A percentile compares a stretch with the other conserved stretches of the same genome.
Conservation (phyloP, 2,113 vertebrate species). For the Sinocyclocheilus maitianheensis region DNA sequence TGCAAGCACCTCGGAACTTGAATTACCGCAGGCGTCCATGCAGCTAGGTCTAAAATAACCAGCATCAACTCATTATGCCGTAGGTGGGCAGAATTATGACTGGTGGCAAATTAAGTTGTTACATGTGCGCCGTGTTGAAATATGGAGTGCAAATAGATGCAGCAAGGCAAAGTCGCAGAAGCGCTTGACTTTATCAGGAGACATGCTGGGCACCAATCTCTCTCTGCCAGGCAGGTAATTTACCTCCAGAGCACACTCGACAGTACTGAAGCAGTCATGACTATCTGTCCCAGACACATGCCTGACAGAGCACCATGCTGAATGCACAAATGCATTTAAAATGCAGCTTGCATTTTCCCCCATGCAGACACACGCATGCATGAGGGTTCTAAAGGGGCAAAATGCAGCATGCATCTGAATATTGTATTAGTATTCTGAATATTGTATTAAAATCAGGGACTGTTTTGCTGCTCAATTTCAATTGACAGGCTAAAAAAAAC, state of each 20-base stretch:
- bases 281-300: no score
- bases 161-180: conserved; percentile 49
- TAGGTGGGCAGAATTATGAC: conserved; percentile 61
- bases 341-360: no score
- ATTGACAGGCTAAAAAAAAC: conserved; percentile 20
- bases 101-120: conserved; percentile 64
- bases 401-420: conserved; percentile 50
- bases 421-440: conserved; percentile 23
- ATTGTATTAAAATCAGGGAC: no score
- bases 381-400: conserved; percentile 19
- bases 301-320: no score
- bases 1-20: no score
- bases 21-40: no score
- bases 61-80: conserved; percentile 57
- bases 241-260: no score
- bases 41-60: conserved; percentile 58
- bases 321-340: no score
- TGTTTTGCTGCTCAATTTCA: conserved; percentile 25
- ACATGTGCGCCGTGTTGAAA: conserved; percentile 54
- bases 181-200: conserved; percentile 60
- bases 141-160: conserved; percentile 59
- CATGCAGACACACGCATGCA: no score
- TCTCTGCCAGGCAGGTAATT: no score
- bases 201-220: no score
- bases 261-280: no score